Evolutionary conservation across 1,140 invertebrate genomes (phyloP).

Genomic region (Homarus americanus): DNA sequence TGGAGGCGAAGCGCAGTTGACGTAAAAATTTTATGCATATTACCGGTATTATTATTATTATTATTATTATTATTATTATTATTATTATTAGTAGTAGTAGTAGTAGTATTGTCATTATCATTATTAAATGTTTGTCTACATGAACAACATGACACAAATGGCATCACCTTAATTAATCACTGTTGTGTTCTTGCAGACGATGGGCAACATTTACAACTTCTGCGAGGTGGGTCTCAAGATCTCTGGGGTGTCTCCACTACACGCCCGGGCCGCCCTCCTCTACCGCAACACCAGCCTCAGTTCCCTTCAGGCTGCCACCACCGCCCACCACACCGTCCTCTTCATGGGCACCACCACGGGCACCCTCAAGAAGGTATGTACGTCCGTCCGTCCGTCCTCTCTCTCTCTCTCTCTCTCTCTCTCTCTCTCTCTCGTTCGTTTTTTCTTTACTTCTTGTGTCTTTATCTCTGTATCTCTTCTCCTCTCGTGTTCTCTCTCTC

Average conservation of each 20-base stretch:
- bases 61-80: too few species aligned
- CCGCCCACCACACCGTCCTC: slow-evolving; percentile 92
- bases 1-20: too few species aligned
- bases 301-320: slow-evolving; percentile 87
- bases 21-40: too few species aligned
- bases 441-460: neutral
- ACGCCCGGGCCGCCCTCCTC: slow-evolving; percentile 84
- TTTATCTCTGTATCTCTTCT: too few species aligned
- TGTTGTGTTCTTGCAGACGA: slow-evolving; percentile 78
- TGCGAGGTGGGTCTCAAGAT: slow-evolving; percentile 96
- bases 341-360: slow-evolving; percentile 91
- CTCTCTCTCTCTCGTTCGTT: too few species aligned
- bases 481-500: too few species aligned
- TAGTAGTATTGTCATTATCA: too few species aligned
- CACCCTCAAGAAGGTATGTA: slow-evolving; percentile 87
- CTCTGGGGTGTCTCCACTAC: slow-evolving; percentile 83
- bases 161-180: neutral
- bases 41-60: too few species aligned
- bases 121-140: too few species aligned
- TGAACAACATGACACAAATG: neutral
- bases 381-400: slow-evolving; percentile 78
- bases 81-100: too few species aligned
- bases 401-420: neutral
- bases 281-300: slow-evolving; percentile 82
- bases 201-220: slow-evolving; percentile 94